Evolutionary conservation across 2,888 invertebrate genomes (phyloP).

Genomic region (Miltochrista miniata): DNA sequence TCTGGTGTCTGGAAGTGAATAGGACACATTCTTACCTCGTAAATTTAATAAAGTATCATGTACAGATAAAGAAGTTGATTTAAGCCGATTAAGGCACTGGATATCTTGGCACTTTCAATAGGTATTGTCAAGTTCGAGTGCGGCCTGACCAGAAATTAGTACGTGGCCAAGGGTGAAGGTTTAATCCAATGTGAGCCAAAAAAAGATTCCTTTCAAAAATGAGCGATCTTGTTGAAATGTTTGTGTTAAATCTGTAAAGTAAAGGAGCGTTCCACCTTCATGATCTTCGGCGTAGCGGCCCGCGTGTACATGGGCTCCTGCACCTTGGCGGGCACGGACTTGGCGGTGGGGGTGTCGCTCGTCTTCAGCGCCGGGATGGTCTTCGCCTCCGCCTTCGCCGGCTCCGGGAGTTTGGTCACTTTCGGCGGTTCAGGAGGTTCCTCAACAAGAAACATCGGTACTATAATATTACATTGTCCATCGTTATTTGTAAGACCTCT

Average conservation of each 20-base stretch:
- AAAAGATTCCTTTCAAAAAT: too few species aligned
- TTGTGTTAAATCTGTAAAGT: not conserved
- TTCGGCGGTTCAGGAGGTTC: constrained; percentile 63
- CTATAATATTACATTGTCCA: not conserved
- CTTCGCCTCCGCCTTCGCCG: constrained; percentile 67
- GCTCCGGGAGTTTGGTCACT: constrained; percentile 52
- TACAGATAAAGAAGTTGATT: too few species aligned
- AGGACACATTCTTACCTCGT: too few species aligned
- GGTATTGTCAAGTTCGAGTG: too few species aligned
- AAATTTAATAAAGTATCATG: too few species aligned
- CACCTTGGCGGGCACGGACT: constrained; percentile 67
- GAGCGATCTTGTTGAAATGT: not conserved
- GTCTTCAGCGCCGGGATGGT: constrained; percentile 64
- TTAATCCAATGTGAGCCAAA: too few species aligned
- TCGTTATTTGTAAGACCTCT: not conserved
- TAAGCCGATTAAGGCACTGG: not conserved
- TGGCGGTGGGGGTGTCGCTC: constrained; percentile 58
- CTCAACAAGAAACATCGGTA: constrained; percentile 30
- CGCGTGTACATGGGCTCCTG: constrained; percentile 75
- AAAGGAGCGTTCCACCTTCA: too few species aligned
- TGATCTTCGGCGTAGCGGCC: constrained; percentile 64
- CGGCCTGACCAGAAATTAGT: too few species aligned
- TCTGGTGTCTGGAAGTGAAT: constrained; percentile 60
- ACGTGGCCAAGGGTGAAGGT: too few species aligned
- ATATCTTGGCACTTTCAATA: too few species aligned